Conservation (phyloP, 2,888 invertebrate species). For the Pemphredon lugubris region DNA sequence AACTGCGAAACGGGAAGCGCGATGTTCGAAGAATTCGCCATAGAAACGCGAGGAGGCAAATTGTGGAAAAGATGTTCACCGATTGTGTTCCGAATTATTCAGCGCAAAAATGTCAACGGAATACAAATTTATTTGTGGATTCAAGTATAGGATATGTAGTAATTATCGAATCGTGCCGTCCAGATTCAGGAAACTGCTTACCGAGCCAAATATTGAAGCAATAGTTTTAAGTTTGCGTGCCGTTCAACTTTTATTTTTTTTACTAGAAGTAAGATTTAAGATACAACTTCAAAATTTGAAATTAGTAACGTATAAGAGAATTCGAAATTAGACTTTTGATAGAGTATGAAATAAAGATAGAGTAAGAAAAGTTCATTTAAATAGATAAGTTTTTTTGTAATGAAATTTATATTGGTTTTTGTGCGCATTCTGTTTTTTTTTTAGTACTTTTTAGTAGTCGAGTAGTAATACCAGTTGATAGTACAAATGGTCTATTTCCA, state of each 20-base stretch:
- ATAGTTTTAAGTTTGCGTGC: constrained; percentile 20
- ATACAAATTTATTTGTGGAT: no score
- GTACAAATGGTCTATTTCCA: not conserved
- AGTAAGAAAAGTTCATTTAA: no score
- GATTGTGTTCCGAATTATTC: constrained; percentile 56
- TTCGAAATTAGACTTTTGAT: no score
- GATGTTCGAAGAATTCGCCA: not conserved
- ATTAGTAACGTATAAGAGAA: no score
- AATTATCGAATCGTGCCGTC: not conserved
- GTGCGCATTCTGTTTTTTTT: no score
- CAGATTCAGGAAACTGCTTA: not conserved
- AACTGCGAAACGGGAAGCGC: not conserved
- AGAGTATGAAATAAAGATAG: no score
- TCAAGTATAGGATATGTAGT: not conserved
- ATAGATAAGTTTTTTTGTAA: no score
- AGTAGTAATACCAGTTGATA: not conserved
- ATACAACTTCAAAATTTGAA: not conserved
- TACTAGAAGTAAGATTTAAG: not conserved
- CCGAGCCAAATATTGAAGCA: constrained; percentile 18
- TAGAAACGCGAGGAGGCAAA: not conserved
- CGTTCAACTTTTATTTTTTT: constrained; percentile 24
- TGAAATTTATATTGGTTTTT: not conserved
- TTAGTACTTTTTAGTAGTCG: not conserved
- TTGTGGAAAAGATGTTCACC: constrained; percentile 24
- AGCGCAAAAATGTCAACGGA: not conserved